Evolutionary conservation across 1,140 invertebrate genomes (phyloP), one percentile per base, ranked within the genome.

Genomic region (Drosophila simulans): DNA sequence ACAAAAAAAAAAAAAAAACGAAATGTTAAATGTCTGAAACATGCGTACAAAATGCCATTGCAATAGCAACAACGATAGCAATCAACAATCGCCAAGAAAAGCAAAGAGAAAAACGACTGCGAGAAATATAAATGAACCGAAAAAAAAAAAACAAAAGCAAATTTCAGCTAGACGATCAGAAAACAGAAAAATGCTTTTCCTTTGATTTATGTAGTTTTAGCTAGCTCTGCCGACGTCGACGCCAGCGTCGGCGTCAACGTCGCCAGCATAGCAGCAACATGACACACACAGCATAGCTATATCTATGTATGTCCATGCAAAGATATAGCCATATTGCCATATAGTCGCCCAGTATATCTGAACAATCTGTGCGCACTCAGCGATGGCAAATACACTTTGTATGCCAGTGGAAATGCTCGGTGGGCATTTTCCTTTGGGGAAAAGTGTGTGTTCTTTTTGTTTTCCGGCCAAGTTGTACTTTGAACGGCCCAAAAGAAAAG

Each of bases 131-230:
- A 68, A 66, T 60, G 43, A 78, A 69, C 22, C 57, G 0, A 53
- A 46, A 62, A 17, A 17, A 17, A 17, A 17, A 17, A 17, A 81
- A 63, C 40, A 69, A 60, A 84, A 69, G 15, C 34, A 55, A 57
- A 46, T 20, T 53, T 74, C 49, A 63, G 35, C 68, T 42, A 75
- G 71, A 73, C 70, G 57, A 72, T 49, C 69, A 63, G 49, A 73
- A 62, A 83, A 78, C 64, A 78, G 72, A 85, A 74, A 85, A 85
- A 81, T 81, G 82, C 68, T 86, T 85, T 71, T 85, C 60, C 56
- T 85, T 85, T 85, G 81, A 85, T 85, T 85, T 86, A 85, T 85
- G 77, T 86, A 77, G 77, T 70, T 85, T 84, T 80, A 85, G 81
- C 77, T 63, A 80, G 77, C 75, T 57, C 63, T 63, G 65, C 40